A percentile compares a stretch with the other conserved stretches of the same genome.
Conservation (phyloP, 1,140 invertebrate genomes). For the Epicauta chinensis region DNA sequence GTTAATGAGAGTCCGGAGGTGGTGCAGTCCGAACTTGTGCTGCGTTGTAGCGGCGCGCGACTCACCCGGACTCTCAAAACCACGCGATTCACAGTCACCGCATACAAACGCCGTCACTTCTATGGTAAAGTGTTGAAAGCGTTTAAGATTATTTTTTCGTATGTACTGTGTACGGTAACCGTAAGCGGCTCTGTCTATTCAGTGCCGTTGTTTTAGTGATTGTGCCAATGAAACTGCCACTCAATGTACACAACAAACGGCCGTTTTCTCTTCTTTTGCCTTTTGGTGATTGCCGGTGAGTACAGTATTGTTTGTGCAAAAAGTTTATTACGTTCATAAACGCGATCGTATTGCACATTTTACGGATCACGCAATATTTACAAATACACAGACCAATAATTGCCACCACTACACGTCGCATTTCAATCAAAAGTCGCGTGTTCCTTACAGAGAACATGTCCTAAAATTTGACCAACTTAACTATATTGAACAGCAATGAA, state of each 20-base stretch:
- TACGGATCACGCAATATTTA: conserved; percentile 5
- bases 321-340: no score
- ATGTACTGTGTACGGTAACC: conserved; percentile 11
- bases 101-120: conserved; percentile 17
- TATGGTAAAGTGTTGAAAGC: no score
- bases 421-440: no score
- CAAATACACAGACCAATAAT: no score
- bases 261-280: conserved; percentile 7
- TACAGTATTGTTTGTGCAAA: not conserved
- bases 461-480: no score
- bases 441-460: no score
- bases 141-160: not conserved
- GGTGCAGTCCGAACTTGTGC: not conserved
- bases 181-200: conserved; percentile 7
- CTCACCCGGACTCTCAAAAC: conserved; percentile 7
- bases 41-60: conserved; percentile 15
- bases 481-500: no score
- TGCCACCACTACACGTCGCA: no score
- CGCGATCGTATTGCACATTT: conserved; percentile 10
- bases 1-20: conserved; percentile 8
- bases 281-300: conserved; percentile 9
- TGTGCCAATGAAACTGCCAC: conserved; percentile 15
- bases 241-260: conserved; percentile 4
- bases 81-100: conserved; percentile 21
- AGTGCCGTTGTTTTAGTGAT: conserved; percentile 1